Evolutionary conservation across 2,888 invertebrate genomes (phyloP).

Genomic region (Drosophila paucipuncta): DNA sequence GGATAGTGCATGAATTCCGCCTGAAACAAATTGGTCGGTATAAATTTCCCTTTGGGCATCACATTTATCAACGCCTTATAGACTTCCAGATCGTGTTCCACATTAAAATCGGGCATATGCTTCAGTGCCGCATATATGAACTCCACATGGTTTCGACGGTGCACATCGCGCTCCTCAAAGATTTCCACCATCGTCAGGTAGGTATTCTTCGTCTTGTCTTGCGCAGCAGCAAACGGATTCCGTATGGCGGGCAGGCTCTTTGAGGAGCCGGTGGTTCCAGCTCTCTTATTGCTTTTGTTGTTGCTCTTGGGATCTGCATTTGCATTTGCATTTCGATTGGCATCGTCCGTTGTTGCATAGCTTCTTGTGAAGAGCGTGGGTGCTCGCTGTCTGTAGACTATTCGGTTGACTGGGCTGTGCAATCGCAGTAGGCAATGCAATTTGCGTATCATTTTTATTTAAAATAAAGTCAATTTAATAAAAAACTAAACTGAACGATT

Average conservation of each 20-base stretch:
- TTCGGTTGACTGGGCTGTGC: slow-evolving; percentile 37
- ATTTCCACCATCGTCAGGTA: slow-evolving; percentile 91
- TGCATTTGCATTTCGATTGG: slow-evolving; percentile 18
- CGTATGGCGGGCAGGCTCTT: slow-evolving; percentile 74
- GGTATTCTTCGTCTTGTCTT: slow-evolving; percentile 86
- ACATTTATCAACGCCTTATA: slow-evolving; percentile 95
- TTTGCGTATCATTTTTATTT: slow-evolving; percentile 69
- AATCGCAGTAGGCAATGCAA: slow-evolving; percentile 52
- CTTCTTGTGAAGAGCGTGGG: slow-evolving; percentile 27
- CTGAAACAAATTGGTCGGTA: slow-evolving; percentile 93
- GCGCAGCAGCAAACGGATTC: slow-evolving; percentile 78
- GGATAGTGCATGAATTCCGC: slow-evolving; percentile 97
- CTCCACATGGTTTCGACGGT: slow-evolving; percentile 95
- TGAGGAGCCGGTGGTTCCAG: slow-evolving; percentile 23
- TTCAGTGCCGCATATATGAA: slow-evolving; percentile 96
- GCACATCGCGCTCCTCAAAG: slow-evolving; percentile 89
- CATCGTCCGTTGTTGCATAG: slow-evolving; percentile 43
- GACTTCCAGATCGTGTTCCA: slow-evolving; percentile 93
- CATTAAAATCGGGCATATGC: slow-evolving; percentile 95
- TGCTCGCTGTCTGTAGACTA: slow-evolving; percentile 22
- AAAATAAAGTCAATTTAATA: slow-evolving; percentile 28
- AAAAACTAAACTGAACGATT: slow-evolving; percentile 57
- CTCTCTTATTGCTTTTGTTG: slow-evolving; percentile 21
- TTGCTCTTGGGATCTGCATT: slow-evolving; percentile 1
- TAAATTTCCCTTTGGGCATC: slow-evolving; percentile 94